A percentile compares a stretch with the other conserved stretches of the same genome.
Conservation (phyloP, 2,888 invertebrate genomes). For the Masnerella sp. region DNA sequence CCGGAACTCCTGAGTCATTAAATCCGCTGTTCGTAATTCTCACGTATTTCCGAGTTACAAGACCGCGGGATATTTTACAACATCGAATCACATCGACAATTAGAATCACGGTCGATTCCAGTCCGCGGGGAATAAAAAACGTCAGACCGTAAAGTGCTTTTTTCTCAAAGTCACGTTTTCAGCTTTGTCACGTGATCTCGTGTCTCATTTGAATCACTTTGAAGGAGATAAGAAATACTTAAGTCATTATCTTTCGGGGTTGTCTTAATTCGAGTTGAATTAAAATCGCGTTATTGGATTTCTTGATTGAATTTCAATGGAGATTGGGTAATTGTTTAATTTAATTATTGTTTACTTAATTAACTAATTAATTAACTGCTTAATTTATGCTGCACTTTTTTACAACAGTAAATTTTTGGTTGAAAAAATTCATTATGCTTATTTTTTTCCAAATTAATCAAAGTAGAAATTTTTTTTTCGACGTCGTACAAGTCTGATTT, state of each 20-base stretch:
- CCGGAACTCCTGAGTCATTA: conserved; percentile 22
- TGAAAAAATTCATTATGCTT: conserved; percentile 3
- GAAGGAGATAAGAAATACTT: too few relatives aligned
- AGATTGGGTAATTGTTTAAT: too few relatives aligned
- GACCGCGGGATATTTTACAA: conserved; percentile 12
- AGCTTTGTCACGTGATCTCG: not conserved
- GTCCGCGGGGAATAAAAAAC: not conserved
- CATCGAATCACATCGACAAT: conserved; percentile 8
- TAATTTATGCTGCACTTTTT: too few relatives aligned
- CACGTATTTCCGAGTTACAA: conserved; percentile 17
- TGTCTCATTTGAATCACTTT: conserved; percentile 23
- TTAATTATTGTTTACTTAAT: too few relatives aligned
- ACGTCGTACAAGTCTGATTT: not conserved
- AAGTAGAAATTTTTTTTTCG: too few relatives aligned
- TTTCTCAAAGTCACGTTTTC: not conserved
- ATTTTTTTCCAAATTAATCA: too few relatives aligned
- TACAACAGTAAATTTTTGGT: too few relatives aligned
- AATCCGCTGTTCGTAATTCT: conserved; percentile 29
- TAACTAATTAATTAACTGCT: too few relatives aligned
- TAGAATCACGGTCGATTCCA: conserved; percentile 10
- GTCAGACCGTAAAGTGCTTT: not conserved
- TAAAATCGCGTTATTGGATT: too few relatives aligned
- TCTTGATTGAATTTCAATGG: too few relatives aligned
- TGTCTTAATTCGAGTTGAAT: too few relatives aligned
- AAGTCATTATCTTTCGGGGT: too few relatives aligned